Evolutionary conservation across 2,797 vertebrate genomes (phyloP).

Genomic region (Hydrolagus colliei): DNA sequence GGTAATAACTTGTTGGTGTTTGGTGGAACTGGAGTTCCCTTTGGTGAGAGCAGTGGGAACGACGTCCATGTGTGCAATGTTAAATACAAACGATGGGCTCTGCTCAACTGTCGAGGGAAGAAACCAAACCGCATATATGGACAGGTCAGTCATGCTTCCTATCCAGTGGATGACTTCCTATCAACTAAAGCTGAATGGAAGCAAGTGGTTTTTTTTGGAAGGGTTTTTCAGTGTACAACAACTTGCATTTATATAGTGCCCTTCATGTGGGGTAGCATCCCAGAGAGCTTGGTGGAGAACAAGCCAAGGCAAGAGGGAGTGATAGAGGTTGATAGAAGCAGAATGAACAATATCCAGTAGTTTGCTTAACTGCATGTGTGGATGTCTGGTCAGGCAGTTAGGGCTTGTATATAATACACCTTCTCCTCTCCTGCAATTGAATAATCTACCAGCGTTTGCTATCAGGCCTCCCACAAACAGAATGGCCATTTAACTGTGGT

Average conservation of each 20-base stretch:
- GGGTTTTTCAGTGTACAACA: conserved; percentile 52
- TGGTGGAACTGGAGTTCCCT: conserved; percentile 92
- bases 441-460: neutral
- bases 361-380: neutral
- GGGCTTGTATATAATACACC: too few relatives aligned
- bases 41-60: conserved; percentile 93
- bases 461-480: neutral
- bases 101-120: conserved; percentile 90
- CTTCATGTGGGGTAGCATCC: too few relatives aligned
- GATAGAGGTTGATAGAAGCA: too few relatives aligned
- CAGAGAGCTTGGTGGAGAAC: too few relatives aligned
- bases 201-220: too few relatives aligned
- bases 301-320: neutral
- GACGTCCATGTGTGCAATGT: conserved; percentile 95
- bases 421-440: neutral
- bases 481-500: neutral
- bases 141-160: conserved; percentile 61
- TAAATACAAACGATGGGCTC: conserved; percentile 89
- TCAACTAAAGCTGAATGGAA: neutral
- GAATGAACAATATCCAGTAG: too few relatives aligned
- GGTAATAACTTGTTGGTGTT: conserved; percentile 97
- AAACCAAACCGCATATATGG: conserved; percentile 94
- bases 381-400: neutral
- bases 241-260: too few relatives aligned
- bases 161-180: neutral